A percentile compares a stretch with the other conserved stretches of the same genome.
Evolutionary conservation across 2,113 vertebrate genomes (phyloP).

Genomic region (Psittacula cyanocephala): DNA sequence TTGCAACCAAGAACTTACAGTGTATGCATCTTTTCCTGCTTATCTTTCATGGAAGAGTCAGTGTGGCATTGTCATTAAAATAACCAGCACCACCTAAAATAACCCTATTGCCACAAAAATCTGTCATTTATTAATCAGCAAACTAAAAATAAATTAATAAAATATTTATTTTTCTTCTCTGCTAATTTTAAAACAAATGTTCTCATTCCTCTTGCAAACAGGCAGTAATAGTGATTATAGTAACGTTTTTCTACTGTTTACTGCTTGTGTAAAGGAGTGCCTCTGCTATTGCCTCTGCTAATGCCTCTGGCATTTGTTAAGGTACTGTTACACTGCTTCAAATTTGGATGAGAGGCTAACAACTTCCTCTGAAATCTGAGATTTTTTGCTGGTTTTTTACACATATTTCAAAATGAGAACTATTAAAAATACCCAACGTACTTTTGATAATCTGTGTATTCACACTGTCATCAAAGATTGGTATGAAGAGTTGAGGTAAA

Average conservation of each 20-base stretch:
- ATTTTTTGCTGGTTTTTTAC: not conserved
- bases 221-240: not conserved
- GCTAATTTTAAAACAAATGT: not conserved
- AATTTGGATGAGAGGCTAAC: not conserved
- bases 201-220: not conserved
- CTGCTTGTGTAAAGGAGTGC: not conserved
- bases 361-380: not conserved
- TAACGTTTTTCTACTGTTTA: not conserved
- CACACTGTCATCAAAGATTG: not conserved
- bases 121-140: not conserved
- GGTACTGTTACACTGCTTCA: not conserved
- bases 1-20: not conserved
- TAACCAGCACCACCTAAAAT: not conserved
- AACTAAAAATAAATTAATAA: slow-evolving; percentile 1
- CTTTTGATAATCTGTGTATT: not conserved
- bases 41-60: not conserved
- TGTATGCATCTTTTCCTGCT: not conserved
- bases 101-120: not conserved
- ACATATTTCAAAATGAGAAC: not conserved
- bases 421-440: not conserved
- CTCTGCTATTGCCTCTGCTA: not conserved
- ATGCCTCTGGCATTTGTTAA: not conserved
- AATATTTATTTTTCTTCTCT: not conserved
- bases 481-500: not conserved
- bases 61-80: not conserved